Percentiles rank a stretch among this genome's conserved stretches.
Evolutionary conservation across 2,888 invertebrate genomes (phyloP).

Genomic region (Coleophora deauratella): DNA sequence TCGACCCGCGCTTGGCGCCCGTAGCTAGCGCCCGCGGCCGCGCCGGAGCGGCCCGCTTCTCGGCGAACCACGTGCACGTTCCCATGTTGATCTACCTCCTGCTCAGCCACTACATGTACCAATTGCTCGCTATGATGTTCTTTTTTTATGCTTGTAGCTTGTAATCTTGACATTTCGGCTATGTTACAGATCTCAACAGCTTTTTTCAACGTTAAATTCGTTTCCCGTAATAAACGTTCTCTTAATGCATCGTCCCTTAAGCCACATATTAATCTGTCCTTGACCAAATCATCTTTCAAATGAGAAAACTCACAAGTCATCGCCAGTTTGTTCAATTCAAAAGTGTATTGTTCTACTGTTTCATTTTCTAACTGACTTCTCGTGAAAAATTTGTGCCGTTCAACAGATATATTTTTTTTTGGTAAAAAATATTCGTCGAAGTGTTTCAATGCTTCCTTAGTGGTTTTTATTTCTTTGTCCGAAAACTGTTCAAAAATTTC

Average conservation of each 20-base stretch:
- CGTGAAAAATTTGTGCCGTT: constrained; percentile 3
- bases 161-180: constrained; percentile 3
- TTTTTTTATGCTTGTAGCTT: constrained; percentile 6
- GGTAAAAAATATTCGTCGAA: too few species aligned
- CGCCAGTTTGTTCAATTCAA: constrained; percentile 3
- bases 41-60: background rate
- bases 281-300: constrained; percentile 5
- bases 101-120: background rate
- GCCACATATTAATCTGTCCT: constrained; percentile 8
- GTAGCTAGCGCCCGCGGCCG: background rate
- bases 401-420: too few species aligned
- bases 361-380: too few species aligned
- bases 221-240: too few species aligned
- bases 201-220: too few species aligned
- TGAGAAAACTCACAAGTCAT: constrained; percentile 4
- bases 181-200: constrained; percentile 7
- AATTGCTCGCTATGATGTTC: background rate
- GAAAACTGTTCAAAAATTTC: too few species aligned
- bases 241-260: too few species aligned
- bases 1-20: background rate
- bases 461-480: too few species aligned
- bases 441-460: too few species aligned
- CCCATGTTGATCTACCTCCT: too few species aligned
- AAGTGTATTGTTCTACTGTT: constrained; percentile 7
- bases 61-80: background rate